These are phyloP conservation scores for Heliconius aoede DNA, from an alignment of 2,888 invertebrate species.

Conservation along the genomic window DNA sequence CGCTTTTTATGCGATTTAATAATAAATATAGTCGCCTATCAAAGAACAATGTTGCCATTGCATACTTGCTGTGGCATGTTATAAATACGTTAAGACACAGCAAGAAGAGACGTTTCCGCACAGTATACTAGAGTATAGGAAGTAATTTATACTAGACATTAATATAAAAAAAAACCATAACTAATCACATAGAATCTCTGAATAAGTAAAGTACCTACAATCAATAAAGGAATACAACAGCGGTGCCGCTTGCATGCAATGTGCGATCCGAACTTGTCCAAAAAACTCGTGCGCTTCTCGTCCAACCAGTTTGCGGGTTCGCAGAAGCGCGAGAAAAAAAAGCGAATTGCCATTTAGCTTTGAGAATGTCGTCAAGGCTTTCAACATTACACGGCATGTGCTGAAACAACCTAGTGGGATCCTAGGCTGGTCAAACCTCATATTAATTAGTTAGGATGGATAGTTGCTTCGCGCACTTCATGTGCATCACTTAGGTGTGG, in stretches of 20 bases:
- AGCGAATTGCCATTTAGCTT: conserved; percentile 72
- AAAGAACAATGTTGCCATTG: too few species aligned
- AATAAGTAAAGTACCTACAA: not conserved
- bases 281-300: conserved; percentile 72
- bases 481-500: not conserved
- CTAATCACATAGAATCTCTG: conserved; percentile 4
- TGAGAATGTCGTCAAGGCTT: conserved; percentile 78
- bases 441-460: not conserved
- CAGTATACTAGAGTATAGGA: too few species aligned
- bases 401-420: conserved; percentile 45
- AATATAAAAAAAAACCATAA: not conserved
- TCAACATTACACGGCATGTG: conserved; percentile 60
- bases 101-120: too few species aligned
- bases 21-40: too few species aligned
- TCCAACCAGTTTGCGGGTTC: conserved; percentile 77
- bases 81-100: too few species aligned
- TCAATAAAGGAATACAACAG: conserved; percentile 19
- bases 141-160: not conserved
- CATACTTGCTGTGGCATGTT: too few species aligned
- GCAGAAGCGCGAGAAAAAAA: conserved; percentile 75
- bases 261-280: conserved; percentile 62
- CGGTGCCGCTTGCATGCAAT: conserved; percentile 18
- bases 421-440: not conserved
- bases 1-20: too few species aligned
- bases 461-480: not conserved